These are phyloP conservation scores for Urocynchramus pylzowi DNA, from an alignment of 2,113 vertebrate species.

Conservation along the genomic window DNA sequence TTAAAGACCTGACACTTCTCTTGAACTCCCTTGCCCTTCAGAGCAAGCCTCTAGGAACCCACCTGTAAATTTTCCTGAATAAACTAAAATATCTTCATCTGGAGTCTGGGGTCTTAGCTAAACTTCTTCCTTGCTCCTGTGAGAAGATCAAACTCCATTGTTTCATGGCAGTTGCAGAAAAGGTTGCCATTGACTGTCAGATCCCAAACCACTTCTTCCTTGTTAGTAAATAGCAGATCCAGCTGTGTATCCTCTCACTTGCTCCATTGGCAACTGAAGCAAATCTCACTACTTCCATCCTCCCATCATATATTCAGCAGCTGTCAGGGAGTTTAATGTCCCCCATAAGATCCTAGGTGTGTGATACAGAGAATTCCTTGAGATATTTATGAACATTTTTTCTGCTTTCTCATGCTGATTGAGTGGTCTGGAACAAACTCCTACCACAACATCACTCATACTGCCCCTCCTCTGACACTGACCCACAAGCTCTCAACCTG, in stretches of 20 bases:
- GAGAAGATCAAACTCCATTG: background rate
- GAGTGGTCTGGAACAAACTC: background rate
- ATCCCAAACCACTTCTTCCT: background rate
- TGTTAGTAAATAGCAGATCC: background rate
- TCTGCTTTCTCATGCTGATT: background rate
- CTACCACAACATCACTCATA: background rate
- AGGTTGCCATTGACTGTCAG: background rate
- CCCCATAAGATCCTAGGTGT: background rate
- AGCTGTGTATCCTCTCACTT: background rate
- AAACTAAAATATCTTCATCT: background rate
- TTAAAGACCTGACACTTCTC: background rate
- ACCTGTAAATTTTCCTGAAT: background rate
- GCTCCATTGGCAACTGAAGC: background rate
- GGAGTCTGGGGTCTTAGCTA: background rate
- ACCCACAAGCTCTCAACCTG: background rate
- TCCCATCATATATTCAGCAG: background rate
- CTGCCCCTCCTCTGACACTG: background rate
- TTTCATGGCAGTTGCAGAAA: background rate
- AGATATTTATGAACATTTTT: background rate
- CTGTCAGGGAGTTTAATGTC: background rate
- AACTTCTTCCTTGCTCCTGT: background rate
- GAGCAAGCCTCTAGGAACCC: background rate
- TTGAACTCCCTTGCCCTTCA: background rate
- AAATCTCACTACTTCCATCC: background rate
- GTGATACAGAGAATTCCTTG: background rate